phyloP scores from a whole-genome alignment of 2,888 invertebrate species.

The Phaonia tiefii region DNA sequence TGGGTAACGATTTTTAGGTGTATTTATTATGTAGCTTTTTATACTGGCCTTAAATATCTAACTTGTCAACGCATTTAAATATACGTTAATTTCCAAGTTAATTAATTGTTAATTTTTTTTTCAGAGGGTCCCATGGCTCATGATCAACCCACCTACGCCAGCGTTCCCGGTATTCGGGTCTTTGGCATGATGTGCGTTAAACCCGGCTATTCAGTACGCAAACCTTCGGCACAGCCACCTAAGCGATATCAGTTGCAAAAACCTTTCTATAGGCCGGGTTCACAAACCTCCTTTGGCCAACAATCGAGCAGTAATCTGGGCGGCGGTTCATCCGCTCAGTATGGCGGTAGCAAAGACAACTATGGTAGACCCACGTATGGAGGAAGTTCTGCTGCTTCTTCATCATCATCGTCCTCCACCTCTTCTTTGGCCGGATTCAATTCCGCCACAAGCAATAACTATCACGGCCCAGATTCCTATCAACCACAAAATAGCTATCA shows the following conservation, averaged over 20 bases:
- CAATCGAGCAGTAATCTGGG: slow-evolving; percentile 68
- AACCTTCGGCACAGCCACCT: slow-evolving; percentile 78
- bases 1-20: too few species aligned
- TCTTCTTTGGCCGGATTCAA: slow-evolving; percentile 70
- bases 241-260: slow-evolving; percentile 79
- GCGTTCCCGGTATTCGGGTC: slow-evolving; percentile 95
- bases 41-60: too few species aligned
- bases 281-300: slow-evolving; percentile 67
- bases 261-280: slow-evolving; percentile 77
- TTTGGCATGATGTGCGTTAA: slow-evolving; percentile 96
- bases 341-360: slow-evolving; percentile 62
- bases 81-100: too few species aligned
- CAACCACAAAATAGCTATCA: slow-evolving; percentile 76
- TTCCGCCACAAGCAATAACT: slow-evolving; percentile 69
- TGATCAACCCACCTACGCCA: slow-evolving; percentile 95
- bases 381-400: slow-evolving; percentile 42
- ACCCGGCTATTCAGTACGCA: slow-evolving; percentile 80
- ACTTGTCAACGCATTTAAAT: too few species aligned
- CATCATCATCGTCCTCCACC: slow-evolving; percentile 57
- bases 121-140: slow-evolving; percentile 96
- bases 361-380: slow-evolving; percentile 71
- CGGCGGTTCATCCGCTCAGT: slow-evolving; percentile 46
- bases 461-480: slow-evolving; percentile 74
- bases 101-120: slow-evolving; percentile 61
- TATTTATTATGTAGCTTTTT: too few species aligned